These are phyloP conservation scores for Trachymyrmex septentrionalis DNA, from an alignment of 1,140 invertebrate genomes.

Conservation along the genomic window DNA sequence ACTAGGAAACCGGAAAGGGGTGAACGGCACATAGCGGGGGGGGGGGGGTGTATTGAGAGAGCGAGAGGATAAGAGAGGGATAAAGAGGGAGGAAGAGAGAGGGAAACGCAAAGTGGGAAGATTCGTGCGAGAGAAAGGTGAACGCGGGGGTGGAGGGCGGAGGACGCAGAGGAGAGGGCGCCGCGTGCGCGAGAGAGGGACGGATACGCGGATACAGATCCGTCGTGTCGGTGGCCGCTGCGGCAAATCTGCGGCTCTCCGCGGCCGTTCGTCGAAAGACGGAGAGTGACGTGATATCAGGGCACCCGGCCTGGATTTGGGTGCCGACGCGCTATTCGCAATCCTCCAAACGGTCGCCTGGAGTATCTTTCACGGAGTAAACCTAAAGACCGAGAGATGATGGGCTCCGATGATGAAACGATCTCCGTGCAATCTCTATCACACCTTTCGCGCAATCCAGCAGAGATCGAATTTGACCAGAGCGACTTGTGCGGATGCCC, in stretches of 20 bases:
- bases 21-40: slow-evolving; percentile 68
- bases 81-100: slow-evolving; percentile 20
- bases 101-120: slow-evolving; percentile 29
- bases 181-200: slow-evolving; percentile 64
- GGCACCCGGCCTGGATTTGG: slow-evolving; percentile 60
- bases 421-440: slow-evolving; percentile 35
- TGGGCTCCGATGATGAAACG: slow-evolving; percentile 52
- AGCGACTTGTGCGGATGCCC: slow-evolving; percentile 23
- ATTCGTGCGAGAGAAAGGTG: slow-evolving; percentile 15
- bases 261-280: slow-evolving; percentile 36
- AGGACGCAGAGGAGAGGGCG: slow-evolving; percentile 45
- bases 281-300: not conserved
- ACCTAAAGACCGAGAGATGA: slow-evolving; percentile 51
- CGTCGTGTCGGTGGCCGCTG: slow-evolving; percentile 78
- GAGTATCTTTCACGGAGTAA: not conserved
- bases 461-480: not conserved
- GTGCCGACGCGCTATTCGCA: slow-evolving; percentile 17
- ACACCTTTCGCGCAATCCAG: not conserved
- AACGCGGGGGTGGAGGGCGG: slow-evolving; percentile 52
- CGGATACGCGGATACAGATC: slow-evolving; percentile 71
- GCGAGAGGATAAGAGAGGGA: not conserved
- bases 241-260: slow-evolving; percentile 80
- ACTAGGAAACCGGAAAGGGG: slow-evolving; percentile 74
- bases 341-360: not conserved
- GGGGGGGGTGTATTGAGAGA: slow-evolving; percentile 18